phyloP scores from a whole-genome alignment of 2,888 invertebrate species.

The Thalpophila matura region DNA sequence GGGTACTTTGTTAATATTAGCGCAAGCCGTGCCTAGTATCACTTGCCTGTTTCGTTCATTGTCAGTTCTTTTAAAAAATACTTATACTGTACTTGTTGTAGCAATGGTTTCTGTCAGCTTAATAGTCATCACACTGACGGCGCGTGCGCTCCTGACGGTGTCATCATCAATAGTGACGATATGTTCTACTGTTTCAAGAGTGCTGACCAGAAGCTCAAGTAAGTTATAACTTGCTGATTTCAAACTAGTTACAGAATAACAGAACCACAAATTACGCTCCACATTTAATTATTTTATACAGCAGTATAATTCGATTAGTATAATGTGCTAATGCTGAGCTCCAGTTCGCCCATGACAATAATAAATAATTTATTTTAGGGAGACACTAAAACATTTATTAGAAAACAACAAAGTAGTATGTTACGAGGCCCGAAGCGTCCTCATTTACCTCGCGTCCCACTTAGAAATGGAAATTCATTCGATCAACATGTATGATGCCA shows the following conservation, averaged over 20 bases:
- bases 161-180: slow-evolving; percentile 72
- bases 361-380: slow-evolving; percentile 70
- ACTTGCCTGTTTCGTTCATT: not conserved
- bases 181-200: slow-evolving; percentile 73
- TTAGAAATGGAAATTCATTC: slow-evolving; percentile 67
- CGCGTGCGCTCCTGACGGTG: slow-evolving; percentile 73
- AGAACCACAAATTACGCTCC: too few species aligned
- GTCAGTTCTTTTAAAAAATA: not conserved
- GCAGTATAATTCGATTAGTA: too few species aligned
- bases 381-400: slow-evolving; percentile 64
- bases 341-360: too few species aligned
- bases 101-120: slow-evolving; percentile 83
- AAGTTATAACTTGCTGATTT: slow-evolving; percentile 23
- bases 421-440: slow-evolving; percentile 80
- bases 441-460: slow-evolving; percentile 74
- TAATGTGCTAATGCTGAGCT: too few species aligned
- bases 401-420: slow-evolving; percentile 74
- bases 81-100: slow-evolving; percentile 54
- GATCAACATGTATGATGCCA: slow-evolving; percentile 71
- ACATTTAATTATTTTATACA: too few species aligned
- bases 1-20: too few species aligned
- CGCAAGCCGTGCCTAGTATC: not conserved
- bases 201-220: slow-evolving; percentile 60
- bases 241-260: not conserved
- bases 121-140: slow-evolving; percentile 77